phyloP scores from a whole-genome alignment of 2,797 vertebrate genomes.

The Dipus sagitta region DNA sequence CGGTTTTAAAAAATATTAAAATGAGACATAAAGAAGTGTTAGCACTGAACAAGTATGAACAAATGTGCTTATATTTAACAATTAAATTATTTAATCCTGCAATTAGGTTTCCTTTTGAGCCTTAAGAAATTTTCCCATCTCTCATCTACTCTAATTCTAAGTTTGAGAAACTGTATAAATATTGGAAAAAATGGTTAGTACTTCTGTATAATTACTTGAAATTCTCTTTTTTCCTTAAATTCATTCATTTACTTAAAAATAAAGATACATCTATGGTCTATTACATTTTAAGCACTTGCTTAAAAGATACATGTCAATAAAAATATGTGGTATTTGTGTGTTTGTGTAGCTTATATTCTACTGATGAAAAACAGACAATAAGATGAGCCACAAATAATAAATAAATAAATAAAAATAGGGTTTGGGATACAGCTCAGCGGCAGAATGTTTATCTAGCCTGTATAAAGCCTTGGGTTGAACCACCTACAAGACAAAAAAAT shows the following conservation, averaged over 20 bases:
- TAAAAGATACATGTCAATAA: neutral
- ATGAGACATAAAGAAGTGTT: neutral
- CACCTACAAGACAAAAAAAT: neutral
- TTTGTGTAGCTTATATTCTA: neutral
- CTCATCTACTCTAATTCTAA: neutral
- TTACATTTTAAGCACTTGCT: neutral
- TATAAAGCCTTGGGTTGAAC: no score
- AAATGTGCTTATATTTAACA: neutral
- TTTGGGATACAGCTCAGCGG: neutral
- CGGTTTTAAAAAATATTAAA: neutral
- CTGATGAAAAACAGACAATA: neutral
- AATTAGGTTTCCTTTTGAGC: neutral
- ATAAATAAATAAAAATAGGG: neutral
- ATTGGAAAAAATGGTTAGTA: neutral
- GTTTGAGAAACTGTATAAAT: neutral
- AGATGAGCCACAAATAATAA: neutral
- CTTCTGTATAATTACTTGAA: neutral
- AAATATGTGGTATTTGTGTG: neutral
- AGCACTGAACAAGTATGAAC: neutral
- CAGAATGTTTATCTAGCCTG: neutral
- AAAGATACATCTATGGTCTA: neutral
- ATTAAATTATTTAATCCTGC: neutral
- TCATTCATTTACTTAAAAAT: conserved; percentile 1
- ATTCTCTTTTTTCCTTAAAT: neutral
- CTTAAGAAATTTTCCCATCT: neutral